Base-by-base conservation (phyloP, 2,888 invertebrate genomes). In the Cephus sareptanus region DNA sequence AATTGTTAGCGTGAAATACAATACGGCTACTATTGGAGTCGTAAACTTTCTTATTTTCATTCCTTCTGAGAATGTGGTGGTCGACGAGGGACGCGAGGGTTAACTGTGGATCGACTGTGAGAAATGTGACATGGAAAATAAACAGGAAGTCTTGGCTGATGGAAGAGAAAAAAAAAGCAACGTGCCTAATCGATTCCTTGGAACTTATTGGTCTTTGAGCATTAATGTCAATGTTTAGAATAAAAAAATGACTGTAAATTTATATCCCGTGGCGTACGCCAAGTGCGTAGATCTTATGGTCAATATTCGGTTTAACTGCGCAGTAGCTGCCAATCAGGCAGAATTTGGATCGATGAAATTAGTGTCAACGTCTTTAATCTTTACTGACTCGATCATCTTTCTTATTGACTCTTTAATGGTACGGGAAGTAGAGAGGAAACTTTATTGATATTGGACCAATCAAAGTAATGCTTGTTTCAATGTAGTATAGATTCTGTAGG, bases 221-320 rank as follows among this genome's bases (percentile, higher is more conserved):
- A 56, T 56, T 56, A 56, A 56, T 56, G 56, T 56, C 56, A 56
- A 56, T 15, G 56, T 56, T 56, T 6, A 2, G 3, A 56, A 23
- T 23, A 56, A 15, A 56, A 35, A 23, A 6, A 23, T 23, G 2
- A 9, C 23, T 56, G 56, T 56, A 56, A 56, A 56, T 56, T 23
- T 56, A 56, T 56, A 56, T 56, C 6, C 23, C 23, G 23, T 56
- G 56, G 23, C 23, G 23, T 56, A 82, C 77, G 84, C 83, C 82
- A 84, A 84, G 83, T 81, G 83, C 83, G 84, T 83, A 83, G 82
- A 81, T 77, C 76, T 81, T 56, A 23, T 2, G 9, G 15, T 23
- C 23, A 15, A 56, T 56, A 56, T 56, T 56, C 56, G 9, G 56
- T 23, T 23, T 23, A 56, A 56, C 73, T 78, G 77, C 80, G 82